Evolutionary conservation across 1,140 invertebrate genomes (phyloP).

Genomic region (Eriocheir sinensis): DNA sequence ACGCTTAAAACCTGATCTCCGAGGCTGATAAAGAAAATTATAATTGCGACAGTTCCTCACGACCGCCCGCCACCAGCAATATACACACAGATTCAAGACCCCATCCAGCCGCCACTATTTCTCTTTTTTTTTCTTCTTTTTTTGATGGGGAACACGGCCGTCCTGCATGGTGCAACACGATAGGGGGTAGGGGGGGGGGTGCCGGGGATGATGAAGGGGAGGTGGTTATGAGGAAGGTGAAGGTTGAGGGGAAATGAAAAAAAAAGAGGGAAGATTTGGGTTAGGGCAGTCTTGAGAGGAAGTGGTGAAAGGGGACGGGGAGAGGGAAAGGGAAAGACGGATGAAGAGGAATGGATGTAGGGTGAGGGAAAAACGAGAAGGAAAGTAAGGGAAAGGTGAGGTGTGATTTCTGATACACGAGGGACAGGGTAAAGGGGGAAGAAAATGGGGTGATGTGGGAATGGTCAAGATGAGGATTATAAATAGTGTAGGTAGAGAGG

Average conservation of each 20-base stretch:
- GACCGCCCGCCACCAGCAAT: not conserved
- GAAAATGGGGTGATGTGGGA: too few species aligned
- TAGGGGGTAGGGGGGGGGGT: not conserved
- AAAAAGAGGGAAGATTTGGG: not conserved
- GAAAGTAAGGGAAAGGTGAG: too few species aligned
- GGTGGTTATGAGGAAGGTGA: not conserved
- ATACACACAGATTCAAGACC: not conserved
- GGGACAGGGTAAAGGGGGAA: too few species aligned
- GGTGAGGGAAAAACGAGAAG: not conserved
- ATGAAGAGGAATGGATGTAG: too few species aligned
- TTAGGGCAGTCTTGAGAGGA: too few species aligned
- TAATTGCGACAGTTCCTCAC: too few species aligned
- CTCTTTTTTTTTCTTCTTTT: too few species aligned
- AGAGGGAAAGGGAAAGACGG: not conserved
- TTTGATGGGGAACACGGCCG: not conserved
- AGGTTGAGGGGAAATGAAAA: not conserved
- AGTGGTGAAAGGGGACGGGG: not conserved
- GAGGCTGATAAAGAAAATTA: not conserved
- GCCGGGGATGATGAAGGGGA: not conserved
- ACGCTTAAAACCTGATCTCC: not conserved
- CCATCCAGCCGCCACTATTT: not conserved
- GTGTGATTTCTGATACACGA: too few species aligned
- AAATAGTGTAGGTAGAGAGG: too few species aligned
- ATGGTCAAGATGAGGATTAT: too few species aligned
- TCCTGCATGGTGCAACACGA: not conserved